Base-by-base conservation (phyloP, 2,797 vertebrate species). In the Alosa sapidissima region DNA sequence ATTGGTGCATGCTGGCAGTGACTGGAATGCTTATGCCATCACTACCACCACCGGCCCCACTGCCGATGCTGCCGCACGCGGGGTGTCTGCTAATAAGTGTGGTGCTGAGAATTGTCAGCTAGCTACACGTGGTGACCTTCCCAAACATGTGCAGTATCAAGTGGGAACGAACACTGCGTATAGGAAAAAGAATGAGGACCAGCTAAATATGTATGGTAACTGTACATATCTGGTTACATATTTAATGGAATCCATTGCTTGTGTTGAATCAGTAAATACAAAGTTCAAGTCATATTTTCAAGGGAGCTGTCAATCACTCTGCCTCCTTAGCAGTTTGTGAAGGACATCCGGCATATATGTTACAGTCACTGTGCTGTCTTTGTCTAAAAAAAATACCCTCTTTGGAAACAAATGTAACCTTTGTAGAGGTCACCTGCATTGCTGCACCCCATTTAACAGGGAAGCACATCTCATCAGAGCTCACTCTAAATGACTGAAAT, bases 1-100 rank as follows among this genome's bases (percentile, higher is more conserved):
- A 88, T 85, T 85, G 88, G 88, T 89, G 89, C 84, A 87, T 86
- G 86, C 86, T 81, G 78, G 49, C 85, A 83, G 84, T 85, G 87
- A 87, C 82, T 85, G 84, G 60, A 86, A 86, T 89, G 85, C 88
- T 89, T 85, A 82, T 83, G 84, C 87, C 83, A 58, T 41, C n/a
- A 8, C 33, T 21, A 65, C 45, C 72, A 78, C 72, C 72, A 21
- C 36, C 49, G 47, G 19, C 10, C 19, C 24, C n/a, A 19, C 83
- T 7, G 13, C 21, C 16, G 28, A 9, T 33, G 21, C 45, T 33
- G 21, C 45, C 11, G 45, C 48, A 78, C 16, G 72, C 41, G 36
- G 72, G 72, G 14, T 47, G 72, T 78, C 14, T 78, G 72, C 36
- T 78, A 78, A 78, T 78, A 78, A 45, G 68, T 33, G 36, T 19